phyloP scores from a whole-genome alignment of 2,888 invertebrate species.

The Hipparchia semele region DNA sequence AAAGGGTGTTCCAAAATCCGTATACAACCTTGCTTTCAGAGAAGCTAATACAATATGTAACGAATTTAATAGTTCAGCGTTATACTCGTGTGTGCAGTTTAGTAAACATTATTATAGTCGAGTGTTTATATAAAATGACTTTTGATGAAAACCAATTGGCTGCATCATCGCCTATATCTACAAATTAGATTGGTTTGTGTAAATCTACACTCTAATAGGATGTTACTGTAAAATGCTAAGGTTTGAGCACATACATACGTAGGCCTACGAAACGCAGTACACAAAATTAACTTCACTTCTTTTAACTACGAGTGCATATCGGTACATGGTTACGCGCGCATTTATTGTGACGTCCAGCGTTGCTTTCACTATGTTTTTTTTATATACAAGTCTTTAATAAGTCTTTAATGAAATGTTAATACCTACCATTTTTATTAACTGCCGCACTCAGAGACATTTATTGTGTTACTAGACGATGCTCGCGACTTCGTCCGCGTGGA shows the following conservation, averaged over 20 bases:
- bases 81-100: slow-evolving; percentile 42
- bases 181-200: not conserved
- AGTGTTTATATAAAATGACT: slow-evolving; percentile 51
- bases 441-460: no score
- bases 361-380: no score
- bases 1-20: slow-evolving; percentile 28
- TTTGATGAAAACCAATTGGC: slow-evolving; percentile 59
- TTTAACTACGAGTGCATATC: no score
- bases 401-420: no score
- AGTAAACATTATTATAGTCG: slow-evolving; percentile 15
- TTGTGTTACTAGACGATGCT: no score
- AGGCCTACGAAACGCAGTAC: no score
- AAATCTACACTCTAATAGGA: not conserved
- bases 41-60: slow-evolving; percentile 43
- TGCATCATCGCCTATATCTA: not conserved
- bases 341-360: no score
- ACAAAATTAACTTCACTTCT: no score
- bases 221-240: not conserved
- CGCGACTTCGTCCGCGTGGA: no score
- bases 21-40: slow-evolving; percentile 35
- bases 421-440: no score
- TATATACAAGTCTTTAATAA: no score
- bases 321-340: no score
- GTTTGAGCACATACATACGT: not conserved
- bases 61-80: slow-evolving; percentile 44